Base-by-base conservation (phyloP, 2,888 invertebrate genomes). In the Branchellion lobata region DNA sequence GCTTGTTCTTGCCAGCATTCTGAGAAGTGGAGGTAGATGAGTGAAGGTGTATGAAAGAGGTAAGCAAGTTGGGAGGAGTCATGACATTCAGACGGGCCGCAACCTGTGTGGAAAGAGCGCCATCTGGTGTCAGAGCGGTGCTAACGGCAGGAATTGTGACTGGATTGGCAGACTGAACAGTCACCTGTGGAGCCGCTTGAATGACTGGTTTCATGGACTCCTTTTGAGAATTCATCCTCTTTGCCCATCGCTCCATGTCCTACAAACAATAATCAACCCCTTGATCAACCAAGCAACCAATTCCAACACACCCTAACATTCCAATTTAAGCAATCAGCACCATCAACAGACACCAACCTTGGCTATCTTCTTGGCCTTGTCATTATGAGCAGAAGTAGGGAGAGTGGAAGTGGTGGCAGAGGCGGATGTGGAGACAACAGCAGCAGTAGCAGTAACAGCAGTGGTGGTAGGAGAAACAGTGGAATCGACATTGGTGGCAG, bases 341-440 rank as follows among this genome's bases (percentile, higher is more conserved):
- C n/a, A n/a, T n/a, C n/a, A n/a, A n/a, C n/a, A n/a, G n/a, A n/a
- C n/a, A n/a, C n/a, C n/a, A n/a, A 82, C 82, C 89, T 97, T 97
- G 0, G 96, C 96, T 84, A 97, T 96, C 88, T 96, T 95, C 87
- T 97, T 96, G 3, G 97, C 97, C 18, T 96, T 96, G 81, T 93
- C 93, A 84, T 94, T 94, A 71, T 91, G 85, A 83, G 87, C 92
- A 1, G 14, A 36, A 14, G 75, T 18, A n/a, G 29, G 21, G 21
- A 24, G 2, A 5, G n/a, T 8, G 2, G 40, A 5, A 51, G 51
- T 40, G 24, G 79, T 36, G 40, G 79, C 34, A 34, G 33, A 8
- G 36, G 14, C 47, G 40, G 79, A 31, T 29, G 33, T 27, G 36
- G 14, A 29, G 51, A 40, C 14, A 40, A n/a, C 40, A 27, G 27